Conservation (phyloP, 2,797 vertebrate species). For the Xyrichtys novacula region DNA sequence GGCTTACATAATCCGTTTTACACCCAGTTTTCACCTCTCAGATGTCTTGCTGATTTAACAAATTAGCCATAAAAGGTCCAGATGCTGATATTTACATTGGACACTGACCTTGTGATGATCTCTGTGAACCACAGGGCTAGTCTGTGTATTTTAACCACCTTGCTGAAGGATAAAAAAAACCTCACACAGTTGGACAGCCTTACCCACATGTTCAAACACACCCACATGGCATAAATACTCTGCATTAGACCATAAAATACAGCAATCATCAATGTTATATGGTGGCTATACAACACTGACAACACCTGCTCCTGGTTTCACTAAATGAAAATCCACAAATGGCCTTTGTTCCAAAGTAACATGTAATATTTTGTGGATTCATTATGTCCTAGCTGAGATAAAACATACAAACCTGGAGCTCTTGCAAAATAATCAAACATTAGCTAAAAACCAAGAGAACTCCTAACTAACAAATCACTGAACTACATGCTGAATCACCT, state of each 20-base stretch:
- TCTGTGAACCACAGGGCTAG: constrained; percentile 13
- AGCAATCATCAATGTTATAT: constrained; percentile 3
- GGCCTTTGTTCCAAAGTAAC: too few species aligned
- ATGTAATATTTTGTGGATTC: too few species aligned
- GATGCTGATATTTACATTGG: constrained; percentile 15
- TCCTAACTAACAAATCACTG: too few species aligned
- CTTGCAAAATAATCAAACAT: too few species aligned
- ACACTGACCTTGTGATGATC: constrained; percentile 15
- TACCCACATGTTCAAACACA: constrained; percentile 22
- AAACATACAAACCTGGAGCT: too few species aligned
- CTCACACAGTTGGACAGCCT: neutral
- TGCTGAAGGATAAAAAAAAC: neutral
- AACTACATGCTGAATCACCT: too few species aligned
- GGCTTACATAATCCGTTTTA: neutral
- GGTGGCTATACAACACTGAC: neutral
- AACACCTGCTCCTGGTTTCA: constrained; percentile 2
- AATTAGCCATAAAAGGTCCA: neutral
- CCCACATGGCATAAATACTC: neutral
- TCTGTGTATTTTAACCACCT: constrained; percentile 8
- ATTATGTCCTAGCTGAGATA: too few species aligned
- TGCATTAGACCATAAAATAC: neutral
- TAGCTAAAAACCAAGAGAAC: too few species aligned
- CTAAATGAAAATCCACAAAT: too few species aligned
- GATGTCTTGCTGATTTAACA: neutral
- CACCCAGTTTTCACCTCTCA: neutral